Evolutionary conservation across 2,797 vertebrate species (phyloP), one percentile per base, ranked within the genome.

Genomic region (Epinephelus coioides): DNA sequence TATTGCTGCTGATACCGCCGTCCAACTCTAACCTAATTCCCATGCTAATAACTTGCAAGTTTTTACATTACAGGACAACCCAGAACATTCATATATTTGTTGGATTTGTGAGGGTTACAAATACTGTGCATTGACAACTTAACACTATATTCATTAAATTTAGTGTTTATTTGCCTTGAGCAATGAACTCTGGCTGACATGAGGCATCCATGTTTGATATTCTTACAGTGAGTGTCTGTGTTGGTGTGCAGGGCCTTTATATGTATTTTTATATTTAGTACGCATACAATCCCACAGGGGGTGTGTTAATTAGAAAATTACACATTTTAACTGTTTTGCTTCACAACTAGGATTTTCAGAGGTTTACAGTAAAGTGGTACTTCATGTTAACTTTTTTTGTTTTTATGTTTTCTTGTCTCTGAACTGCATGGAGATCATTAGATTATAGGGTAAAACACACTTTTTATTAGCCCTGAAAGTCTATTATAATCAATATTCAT

Each of bases 341-440:
- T 56, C 61, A 56, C 13, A 56, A 27, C 54, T 56, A 46, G 43
- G 40, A 13, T 47, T 65, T 57, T 66, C n/a, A 25, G 18, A 67
- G 12, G 17, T 62, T 54, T 34, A 25, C 55, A 21, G 34, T 51
- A 7, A 56, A 11, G 62, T 40, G 7, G 2, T 1, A 27, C 21
- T 19, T 38, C 6, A 15, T 21, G 7, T 30, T n/a, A 17, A 17
- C 18, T 4, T 44, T 19, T 76, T 68, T 23, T n/a, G n/a, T 53
- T 76, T 68, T 23, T n/a, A 27, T 53, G 30, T 38, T 23, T n/a
- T 34, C 46, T 34, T 34, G 34, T 8, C 30, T 6, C 6, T 23
- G 25, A 47, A n/a, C 51, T 43, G 6, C 40, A 46, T 53, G 14
- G 21, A 51, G 53, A 44, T 21, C 18, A 27, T 34, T 59, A 9